phyloP scores from a whole-genome alignment of 1,140 invertebrate genomes.

The Teleogryllus occipitalis region DNA sequence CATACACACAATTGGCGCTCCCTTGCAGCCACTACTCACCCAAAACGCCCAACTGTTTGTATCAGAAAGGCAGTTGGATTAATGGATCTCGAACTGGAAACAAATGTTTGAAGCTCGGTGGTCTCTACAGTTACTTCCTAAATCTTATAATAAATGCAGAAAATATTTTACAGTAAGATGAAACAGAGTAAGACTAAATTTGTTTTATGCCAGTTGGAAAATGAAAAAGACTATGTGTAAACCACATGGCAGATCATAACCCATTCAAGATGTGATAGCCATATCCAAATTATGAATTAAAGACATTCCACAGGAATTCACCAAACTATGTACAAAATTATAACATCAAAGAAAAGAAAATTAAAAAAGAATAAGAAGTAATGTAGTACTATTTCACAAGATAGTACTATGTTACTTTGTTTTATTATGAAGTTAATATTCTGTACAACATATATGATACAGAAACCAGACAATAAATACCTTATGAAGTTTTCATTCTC shows the following conservation, averaged over 20 bases:
- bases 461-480: constrained; percentile 43
- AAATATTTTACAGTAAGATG: too few species aligned
- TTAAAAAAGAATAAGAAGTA: constrained; percentile 14
- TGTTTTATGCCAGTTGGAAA: too few species aligned
- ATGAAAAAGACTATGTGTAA: too few species aligned
- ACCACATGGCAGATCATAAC: not conserved
- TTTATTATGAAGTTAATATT: constrained; percentile 2
- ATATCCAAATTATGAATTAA: constrained; percentile 5
- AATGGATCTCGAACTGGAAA: constrained; percentile 59
- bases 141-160: not conserved
- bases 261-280: not conserved
- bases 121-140: constrained; percentile 15
- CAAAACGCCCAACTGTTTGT: constrained; percentile 61
- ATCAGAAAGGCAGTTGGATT: constrained; percentile 59
- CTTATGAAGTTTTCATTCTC: constrained; percentile 87
- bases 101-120: constrained; percentile 35
- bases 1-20: not conserved
- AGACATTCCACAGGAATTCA: not conserved
- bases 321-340: not conserved
- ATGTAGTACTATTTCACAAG: constrained; percentile 5
- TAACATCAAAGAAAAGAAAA: not conserved
- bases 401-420: not conserved
- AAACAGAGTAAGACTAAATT: too few species aligned
- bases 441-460: not conserved
- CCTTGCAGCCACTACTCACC: constrained; percentile 46